phyloP scores from a whole-genome alignment of 2,113 vertebrate species.

The Scatophagus argus region DNA sequence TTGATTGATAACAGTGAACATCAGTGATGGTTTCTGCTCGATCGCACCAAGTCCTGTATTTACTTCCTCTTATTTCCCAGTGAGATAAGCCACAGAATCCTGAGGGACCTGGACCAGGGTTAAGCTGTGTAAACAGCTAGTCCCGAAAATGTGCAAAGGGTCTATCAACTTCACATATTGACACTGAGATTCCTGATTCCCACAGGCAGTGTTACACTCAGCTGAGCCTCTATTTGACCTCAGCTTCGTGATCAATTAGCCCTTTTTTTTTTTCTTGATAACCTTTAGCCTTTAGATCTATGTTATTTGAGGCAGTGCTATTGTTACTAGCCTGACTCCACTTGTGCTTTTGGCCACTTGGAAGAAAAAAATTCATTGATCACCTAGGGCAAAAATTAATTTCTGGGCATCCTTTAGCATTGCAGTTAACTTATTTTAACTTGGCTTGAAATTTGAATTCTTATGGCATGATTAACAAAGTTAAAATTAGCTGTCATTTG shows the following conservation, averaged over 20 bases:
- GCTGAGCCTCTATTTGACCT: slow-evolving; percentile 19
- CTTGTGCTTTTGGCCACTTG: neutral
- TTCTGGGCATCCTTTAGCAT: neutral
- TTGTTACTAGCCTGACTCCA: neutral
- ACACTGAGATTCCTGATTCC: slow-evolving; percentile 19
- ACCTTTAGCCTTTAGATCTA: neutral
- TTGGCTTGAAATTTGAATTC: neutral
- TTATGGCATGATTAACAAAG: neutral
- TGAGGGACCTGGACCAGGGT: neutral
- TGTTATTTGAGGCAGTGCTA: neutral
- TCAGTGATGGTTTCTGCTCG: neutral
- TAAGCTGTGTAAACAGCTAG: slow-evolving; percentile 32
- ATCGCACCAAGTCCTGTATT: slow-evolving; percentile 1
- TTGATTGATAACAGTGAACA: neutral
- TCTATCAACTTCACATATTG: slow-evolving; percentile 25
- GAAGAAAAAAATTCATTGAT: neutral
- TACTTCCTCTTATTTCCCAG: slow-evolving; percentile 45
- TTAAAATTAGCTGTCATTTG: neutral
- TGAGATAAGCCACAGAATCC: slow-evolving; percentile 5
- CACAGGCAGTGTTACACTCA: neutral
- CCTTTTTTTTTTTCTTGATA: neutral
- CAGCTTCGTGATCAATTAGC: neutral
- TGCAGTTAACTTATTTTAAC: neutral
- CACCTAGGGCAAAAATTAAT: neutral
- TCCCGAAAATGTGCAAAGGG: neutral